A percentile compares a stretch with the other conserved stretches of the same genome.
Conservation (phyloP, 64 coral and sea anemone genomes). For the Acropora tenuis region DNA sequence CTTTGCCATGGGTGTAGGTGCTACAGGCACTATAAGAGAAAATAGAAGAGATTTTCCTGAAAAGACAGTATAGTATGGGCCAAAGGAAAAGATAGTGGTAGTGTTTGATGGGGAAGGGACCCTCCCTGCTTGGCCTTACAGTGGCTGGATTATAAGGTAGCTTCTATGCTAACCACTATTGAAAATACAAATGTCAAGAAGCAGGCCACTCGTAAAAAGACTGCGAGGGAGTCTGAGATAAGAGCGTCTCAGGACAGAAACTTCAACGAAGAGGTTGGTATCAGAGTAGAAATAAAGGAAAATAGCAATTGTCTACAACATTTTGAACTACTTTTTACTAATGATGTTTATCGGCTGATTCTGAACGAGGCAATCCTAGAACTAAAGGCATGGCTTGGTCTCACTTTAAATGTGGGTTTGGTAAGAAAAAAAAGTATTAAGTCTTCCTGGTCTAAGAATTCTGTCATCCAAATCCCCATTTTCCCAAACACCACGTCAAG, state of each 20-base stretch:
- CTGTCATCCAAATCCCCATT: constrained; percentile 21
- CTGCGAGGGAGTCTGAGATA: no score
- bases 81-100: no score
- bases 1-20: no score
- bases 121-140: no score
- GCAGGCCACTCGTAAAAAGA: no score
- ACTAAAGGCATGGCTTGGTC: constrained; percentile 7
- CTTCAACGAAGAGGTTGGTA: neutral
- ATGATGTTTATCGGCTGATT: neutral
- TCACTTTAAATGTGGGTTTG: neutral
- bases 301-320: neutral
- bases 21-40: no score
- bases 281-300: neutral
- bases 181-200: no score
- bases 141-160: no score
- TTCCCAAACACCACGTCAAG: constrained; percentile 2
- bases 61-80: no score
- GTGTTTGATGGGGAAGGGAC: no score
- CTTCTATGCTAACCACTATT: no score
- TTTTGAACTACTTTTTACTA: neutral
- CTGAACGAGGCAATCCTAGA: neutral
- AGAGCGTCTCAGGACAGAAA: neutral
- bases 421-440: neutral
- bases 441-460: neutral
- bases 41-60: no score